Conservation (phyloP, 2,797 vertebrate genomes). For the Buceros bicornis region DNA sequence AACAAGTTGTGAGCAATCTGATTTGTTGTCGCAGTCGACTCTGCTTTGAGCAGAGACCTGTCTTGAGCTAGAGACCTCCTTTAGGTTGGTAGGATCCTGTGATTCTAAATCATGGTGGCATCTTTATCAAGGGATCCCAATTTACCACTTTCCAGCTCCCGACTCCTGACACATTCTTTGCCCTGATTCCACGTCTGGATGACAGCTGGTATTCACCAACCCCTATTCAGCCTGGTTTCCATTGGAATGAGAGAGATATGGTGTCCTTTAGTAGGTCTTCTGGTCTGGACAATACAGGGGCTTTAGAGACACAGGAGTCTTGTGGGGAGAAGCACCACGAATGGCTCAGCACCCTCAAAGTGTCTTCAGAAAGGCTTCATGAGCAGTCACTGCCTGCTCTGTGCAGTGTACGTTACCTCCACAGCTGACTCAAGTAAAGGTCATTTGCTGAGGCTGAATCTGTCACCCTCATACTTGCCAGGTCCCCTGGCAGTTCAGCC, state of each 20-base stretch:
- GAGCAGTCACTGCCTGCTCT: not conserved
- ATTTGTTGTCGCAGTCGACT: not conserved
- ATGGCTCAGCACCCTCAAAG: not conserved
- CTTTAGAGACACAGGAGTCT: not conserved
- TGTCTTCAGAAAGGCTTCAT: not conserved
- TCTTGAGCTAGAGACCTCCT: not conserved
- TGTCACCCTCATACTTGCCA: not conserved
- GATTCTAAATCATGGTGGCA: not conserved
- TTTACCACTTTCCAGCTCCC: not conserved
- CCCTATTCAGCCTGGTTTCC: not conserved
- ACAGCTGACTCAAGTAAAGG: not conserved
- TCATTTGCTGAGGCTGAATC: not conserved
- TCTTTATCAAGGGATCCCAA: not conserved
- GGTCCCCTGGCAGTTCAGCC: not conserved
- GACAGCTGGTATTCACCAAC: not conserved
- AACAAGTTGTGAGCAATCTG: not conserved
- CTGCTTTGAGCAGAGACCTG: not conserved
- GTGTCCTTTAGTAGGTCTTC: not conserved
- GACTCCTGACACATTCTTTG: not conserved
- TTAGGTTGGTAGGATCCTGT: not conserved
- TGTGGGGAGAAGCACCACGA: not conserved
- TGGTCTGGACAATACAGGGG: not conserved
- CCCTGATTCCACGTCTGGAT: not conserved
- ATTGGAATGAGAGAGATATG: not conserved
- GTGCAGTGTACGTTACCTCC: not conserved